Evolutionary conservation across 2,888 invertebrate genomes (phyloP), one percentile per base, ranked within the genome.

Genomic region (Molorchus minor): DNA sequence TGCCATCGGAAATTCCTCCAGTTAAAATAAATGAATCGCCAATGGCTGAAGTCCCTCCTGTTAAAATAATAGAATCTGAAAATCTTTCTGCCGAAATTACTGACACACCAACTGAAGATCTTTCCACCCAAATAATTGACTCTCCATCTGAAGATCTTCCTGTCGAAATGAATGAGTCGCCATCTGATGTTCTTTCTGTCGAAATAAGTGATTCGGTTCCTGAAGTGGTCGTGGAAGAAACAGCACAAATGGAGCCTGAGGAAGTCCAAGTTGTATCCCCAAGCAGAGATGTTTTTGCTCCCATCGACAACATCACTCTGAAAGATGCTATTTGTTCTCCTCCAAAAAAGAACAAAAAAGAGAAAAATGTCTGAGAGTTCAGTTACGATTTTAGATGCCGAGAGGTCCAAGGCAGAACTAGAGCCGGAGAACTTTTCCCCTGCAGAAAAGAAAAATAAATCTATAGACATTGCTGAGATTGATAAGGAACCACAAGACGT

Each of bases 271-370:
- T 21, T 41, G 8, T 25, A 21, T 20, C 38, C 7, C 49, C 49
- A 8, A 25, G 13, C 15, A 58, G n/a, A 2, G 57, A 60, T 4
- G 62, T 54, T 13, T 49, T 46, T 13, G 53, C 51, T 17, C 40
- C 61, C 10, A 52, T 62, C 2, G 57, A 44, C 13, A 51, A 55
- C 13, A 52, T 60, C 7, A 53, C 49, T 38, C 25, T 65, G 7
- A 61, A 63, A 12, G 60, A 61, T 12, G 54, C 57, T 0, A 55
- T 65, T 41, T 51, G 53, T 15, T 43, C 41, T 10, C 62, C 65
- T 0, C 55, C 56, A 1, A 61, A 60, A 12, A 62, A 62, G 43
- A 43, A 25, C 33, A 61, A 54, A 51, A n/a, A 65, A 65, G 52
- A 46, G 60, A 10, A 63, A 61, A 54, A 62, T 49, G 10, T 46